Evolutionary conservation across 2,797 vertebrate species (phyloP).

Genomic region (Siniperca scherzeri): DNA sequence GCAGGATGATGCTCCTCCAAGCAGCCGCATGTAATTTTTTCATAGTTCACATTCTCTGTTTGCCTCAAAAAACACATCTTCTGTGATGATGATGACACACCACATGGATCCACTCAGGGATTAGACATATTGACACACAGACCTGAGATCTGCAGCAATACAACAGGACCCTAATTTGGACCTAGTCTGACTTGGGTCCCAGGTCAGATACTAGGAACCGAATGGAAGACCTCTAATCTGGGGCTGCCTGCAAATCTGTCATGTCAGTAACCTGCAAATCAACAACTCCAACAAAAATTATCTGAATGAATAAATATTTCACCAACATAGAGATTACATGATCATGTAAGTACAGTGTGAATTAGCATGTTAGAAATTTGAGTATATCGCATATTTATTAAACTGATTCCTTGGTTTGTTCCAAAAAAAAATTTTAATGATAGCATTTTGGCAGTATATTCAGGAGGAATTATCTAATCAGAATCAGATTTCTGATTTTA

Average conservation of each 20-base stretch:
- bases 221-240: neutral
- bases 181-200: neutral
- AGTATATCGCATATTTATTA: neutral
- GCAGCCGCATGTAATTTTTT: no score
- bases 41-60: no score
- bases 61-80: no score
- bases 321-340: neutral
- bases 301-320: neutral
- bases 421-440: neutral
- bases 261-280: neutral
- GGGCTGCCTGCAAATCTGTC: neutral
- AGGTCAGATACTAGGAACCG: neutral
- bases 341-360: neutral
- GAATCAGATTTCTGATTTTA: no score
- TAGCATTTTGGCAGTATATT: neutral
- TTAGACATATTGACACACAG: neutral
- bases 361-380: neutral
- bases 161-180: neutral
- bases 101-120: neutral
- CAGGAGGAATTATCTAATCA: neutral
- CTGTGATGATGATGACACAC: no score
- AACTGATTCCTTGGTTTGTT: neutral
- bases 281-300: neutral
- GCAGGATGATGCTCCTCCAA: neutral
- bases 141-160: neutral